Conservation (phyloP, 2,797 vertebrate species). For the Adelosebastes latens region DNA sequence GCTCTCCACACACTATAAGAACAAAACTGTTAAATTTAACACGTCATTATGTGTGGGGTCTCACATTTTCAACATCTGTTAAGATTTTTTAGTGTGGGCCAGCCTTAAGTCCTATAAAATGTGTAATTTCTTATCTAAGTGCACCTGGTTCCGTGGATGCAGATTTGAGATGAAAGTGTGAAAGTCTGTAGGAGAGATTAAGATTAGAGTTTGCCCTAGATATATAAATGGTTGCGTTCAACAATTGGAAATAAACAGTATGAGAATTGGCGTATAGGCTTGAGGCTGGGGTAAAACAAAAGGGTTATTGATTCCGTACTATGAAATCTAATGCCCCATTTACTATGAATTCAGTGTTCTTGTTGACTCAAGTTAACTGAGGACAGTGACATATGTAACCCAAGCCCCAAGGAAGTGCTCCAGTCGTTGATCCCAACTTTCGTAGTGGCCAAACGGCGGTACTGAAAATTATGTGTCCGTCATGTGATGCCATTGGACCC, state of each 20-base stretch:
- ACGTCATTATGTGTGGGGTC: no score
- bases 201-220: not conserved
- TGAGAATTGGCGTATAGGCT: not conserved
- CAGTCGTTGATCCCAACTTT: no score
- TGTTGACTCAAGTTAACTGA: not conserved
- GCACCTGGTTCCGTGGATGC: not conserved
- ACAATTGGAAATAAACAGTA: not conserved
- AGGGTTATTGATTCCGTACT: not conserved
- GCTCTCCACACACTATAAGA: no score
- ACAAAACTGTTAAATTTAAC: no score
- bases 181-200: not conserved
- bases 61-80: no score
- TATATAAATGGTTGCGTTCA: conserved; percentile 1
- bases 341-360: not conserved
- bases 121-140: not conserved
- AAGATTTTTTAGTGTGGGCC: no score
- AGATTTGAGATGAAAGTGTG: not conserved
- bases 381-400: not conserved
- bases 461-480: no score
- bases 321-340: not conserved
- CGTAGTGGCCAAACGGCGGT: no score
- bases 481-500: no score
- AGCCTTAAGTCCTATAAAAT: not conserved
- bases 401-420: no score
- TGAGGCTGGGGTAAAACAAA: not conserved